Percentiles rank a stretch among this genome's conserved stretches.
Conservation (phyloP, 2,888 invertebrate species). For the Apotomis turbidana region DNA sequence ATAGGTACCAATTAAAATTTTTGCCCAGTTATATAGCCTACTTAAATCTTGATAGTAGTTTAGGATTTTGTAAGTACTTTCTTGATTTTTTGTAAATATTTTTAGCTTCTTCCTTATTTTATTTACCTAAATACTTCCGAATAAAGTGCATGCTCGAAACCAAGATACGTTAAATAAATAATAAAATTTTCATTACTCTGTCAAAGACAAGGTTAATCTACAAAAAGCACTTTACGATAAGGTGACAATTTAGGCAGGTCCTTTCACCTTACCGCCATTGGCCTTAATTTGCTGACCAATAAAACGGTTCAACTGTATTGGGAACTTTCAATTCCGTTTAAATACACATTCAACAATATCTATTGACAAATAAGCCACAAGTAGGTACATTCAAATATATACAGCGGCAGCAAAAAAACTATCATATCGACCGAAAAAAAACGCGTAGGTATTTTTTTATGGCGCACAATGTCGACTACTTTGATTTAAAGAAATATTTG, state of each 20-base stretch:
- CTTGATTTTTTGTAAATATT: too few relatives aligned
- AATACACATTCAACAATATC: constrained; percentile 1
- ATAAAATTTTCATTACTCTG: constrained; percentile 28
- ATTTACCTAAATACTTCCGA: constrained; percentile 43
- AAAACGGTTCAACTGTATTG: constrained; percentile 27
- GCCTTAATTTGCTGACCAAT: constrained; percentile 47
- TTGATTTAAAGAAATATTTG: too few relatives aligned
- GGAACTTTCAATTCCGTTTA: constrained; percentile 31
- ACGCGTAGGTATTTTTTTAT: too few relatives aligned
- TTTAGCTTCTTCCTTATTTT: not conserved
- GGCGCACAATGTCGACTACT: too few relatives aligned
- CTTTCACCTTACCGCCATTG: constrained; percentile 49
- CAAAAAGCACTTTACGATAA: constrained; percentile 17
- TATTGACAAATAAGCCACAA: not conserved
- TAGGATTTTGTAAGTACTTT: too few relatives aligned
- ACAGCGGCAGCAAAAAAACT: too few relatives aligned
- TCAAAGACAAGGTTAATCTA: constrained; percentile 21
- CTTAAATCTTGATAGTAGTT: too few relatives aligned
- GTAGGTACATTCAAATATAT: too few relatives aligned
- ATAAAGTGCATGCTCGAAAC: not conserved
- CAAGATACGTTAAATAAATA: constrained; percentile 8
- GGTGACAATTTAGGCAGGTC: constrained; percentile 13
- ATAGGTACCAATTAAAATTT: too few relatives aligned
- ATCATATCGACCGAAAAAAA: too few relatives aligned
- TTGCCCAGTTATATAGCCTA: too few relatives aligned